Conservation (phyloP, 2,113 vertebrate genomes). For the Agapornis roseicollis region DNA sequence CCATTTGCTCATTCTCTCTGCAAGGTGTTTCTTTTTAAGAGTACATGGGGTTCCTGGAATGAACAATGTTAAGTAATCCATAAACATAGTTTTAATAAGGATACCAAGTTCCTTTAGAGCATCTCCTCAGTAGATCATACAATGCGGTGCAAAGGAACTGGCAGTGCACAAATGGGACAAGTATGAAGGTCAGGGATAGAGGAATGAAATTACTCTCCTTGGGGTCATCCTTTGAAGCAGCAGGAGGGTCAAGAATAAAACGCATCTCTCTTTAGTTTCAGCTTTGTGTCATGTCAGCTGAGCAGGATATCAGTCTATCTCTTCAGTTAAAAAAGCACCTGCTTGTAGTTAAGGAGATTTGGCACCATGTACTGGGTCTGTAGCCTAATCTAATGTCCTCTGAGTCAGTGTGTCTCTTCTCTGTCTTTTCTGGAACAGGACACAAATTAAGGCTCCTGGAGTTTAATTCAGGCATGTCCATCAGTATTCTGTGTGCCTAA, state of each 20-base stretch:
- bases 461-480: not conserved
- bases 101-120: not conserved
- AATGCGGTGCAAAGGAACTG: not conserved
- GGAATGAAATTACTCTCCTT: not conserved
- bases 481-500: not conserved
- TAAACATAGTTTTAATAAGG: not conserved
- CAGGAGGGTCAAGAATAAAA: not conserved
- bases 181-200: not conserved
- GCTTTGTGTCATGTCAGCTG: not conserved
- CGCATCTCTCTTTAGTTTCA: not conserved
- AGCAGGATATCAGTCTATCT: not conserved
- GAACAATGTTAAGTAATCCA: not conserved
- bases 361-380: not conserved
- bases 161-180: not conserved
- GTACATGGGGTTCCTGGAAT: not conserved
- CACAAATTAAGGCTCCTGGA: not conserved
- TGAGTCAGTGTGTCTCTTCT: not conserved
- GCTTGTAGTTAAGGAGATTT: not conserved
- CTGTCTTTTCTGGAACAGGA: not conserved
- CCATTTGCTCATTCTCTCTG: not conserved
- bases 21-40: not conserved
- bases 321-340: rapidly evolving
- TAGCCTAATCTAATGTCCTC: not conserved
- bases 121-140: not conserved
- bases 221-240: not conserved